Evolutionary conservation across 2,888 invertebrate species (phyloP), one percentile per base, ranked within the genome.

Genomic region (Metallyticus violacea): DNA sequence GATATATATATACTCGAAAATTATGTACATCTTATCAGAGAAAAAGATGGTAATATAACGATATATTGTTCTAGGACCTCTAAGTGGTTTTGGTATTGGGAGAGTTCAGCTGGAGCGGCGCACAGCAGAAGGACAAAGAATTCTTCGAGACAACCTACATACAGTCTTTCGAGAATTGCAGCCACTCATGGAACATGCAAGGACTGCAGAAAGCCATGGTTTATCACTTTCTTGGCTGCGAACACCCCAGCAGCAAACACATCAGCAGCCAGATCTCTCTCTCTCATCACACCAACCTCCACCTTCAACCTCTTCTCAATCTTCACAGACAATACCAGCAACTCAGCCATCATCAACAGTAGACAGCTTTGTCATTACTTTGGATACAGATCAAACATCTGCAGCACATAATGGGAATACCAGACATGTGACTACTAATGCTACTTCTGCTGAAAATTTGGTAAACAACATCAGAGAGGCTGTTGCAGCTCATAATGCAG

Each of bases 171-270:
- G 95, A 89, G 95, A 94, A 91, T 94, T 95, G 85, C 93, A 95
- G 89, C 95, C 95, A n/a, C 91, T 95, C 6, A 94, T 95, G 22
- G 94, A 94, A 91, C 93, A 94, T 90, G 94, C 94, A 84, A 92
- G 94, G 87, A 87, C 93, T 92, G 91, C 93, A 93, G 91, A 91
- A 89, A 88, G 87, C 83, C 15, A 82, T 88, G 87, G 87, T 26
- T 62, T 87, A 26, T 85, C 87, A 6, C 85, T 87, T 25, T 86
- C 86, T 22, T 87, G 86, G 30, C 84, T 85, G 81, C 85, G 83
- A 77, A 83, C 27, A 62, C 29, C 77, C 0, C 77, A 77, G 15
- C 83, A 77, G 15, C 83, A 83, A 28, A 30, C 7, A 9, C 77
- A 25, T 15, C 62, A 28, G 15, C 77, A 83, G 25, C 77, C 26